Evolutionary conservation across 2,888 invertebrate genomes (phyloP), one percentile per base, ranked within the genome.

Genomic region (Melanostoma scalare): DNA sequence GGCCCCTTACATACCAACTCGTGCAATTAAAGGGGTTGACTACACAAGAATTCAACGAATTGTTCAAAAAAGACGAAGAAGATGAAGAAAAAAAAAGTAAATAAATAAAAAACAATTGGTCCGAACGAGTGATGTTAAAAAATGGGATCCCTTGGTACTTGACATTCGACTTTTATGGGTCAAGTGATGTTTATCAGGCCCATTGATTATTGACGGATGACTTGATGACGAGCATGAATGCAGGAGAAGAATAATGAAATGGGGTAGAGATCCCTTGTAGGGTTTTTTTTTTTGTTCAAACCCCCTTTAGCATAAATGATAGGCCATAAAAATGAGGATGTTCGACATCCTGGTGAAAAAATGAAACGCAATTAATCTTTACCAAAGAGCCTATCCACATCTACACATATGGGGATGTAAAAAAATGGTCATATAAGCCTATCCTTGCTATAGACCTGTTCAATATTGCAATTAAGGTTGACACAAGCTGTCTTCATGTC

Each of bases 121-220:
- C 38, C 50, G 38, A 50, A 50, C 63, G 63, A 63, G 50, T 50
- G 63, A 50, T 63, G 63, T 63, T 63, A 63, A 63, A 50, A 69
- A 65, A 38, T 40, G 33, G 31, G 44, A 48, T 56, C 67, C 53
- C 53, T 67, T 48, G 65, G 69, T 58, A 75, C 69, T 80, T 80
- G 75, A 75, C 80, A 75, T 80, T 80, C 65, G 65, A 80, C 74
- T 63, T 75, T 76, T 76, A 76, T 81, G 76, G 71, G 81, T 81
- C 81, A 81, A 76, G 60, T 61, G 76, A 61, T 81, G 60, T 72
- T 72, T 81, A 72, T 76, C 71, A 68, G 67, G 55, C 48, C 61
- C 72, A 72, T 76, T 72, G 71, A 61, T 81, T 81, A 79, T 74
- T 81, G 81, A 60, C 71, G 61, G 72, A 67, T 72, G 65, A 72